Conservation (phyloP, 2,113 vertebrate genomes). For the Cephalopterus ornatus region DNA sequence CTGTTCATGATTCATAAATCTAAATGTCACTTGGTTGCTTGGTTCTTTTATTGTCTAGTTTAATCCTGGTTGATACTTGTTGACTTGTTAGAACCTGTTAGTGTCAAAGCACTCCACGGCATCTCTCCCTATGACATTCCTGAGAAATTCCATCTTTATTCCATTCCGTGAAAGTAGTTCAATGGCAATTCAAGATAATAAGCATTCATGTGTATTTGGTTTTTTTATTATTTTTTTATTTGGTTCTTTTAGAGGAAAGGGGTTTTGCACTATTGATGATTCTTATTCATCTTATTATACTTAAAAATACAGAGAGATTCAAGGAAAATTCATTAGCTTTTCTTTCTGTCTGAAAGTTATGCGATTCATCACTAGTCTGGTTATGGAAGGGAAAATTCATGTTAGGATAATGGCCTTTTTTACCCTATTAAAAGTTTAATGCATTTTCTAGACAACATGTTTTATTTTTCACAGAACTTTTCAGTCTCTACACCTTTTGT, state of each 20-base stretch:
- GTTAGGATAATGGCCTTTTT: neutral
- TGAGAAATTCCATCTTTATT: constrained; percentile 1
- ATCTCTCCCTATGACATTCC: neutral
- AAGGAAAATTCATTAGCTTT: neutral
- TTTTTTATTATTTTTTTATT: neutral
- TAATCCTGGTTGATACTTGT: neutral
- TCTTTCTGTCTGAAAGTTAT: neutral
- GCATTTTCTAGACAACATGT: neutral
- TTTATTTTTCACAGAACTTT: neutral
- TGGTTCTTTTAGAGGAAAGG: neutral
- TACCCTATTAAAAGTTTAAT: neutral
- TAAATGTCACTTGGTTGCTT: neutral
- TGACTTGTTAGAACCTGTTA: constrained; percentile 19
- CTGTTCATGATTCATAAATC: neutral
- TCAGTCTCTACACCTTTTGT: neutral
- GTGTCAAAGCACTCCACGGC: neutral
- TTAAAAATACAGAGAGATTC: neutral
- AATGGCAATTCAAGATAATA: neutral
- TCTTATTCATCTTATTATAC: neutral
- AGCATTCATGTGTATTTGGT: neutral
- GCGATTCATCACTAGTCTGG: neutral
- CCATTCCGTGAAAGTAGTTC: fast-evolving
- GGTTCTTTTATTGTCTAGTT: neutral
- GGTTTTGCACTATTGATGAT: neutral
- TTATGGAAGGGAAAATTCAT: neutral